These are phyloP conservation scores for Salvelinus fontinalis DNA, from an alignment of 2,113 vertebrate species.

Conservation along the genomic window DNA sequence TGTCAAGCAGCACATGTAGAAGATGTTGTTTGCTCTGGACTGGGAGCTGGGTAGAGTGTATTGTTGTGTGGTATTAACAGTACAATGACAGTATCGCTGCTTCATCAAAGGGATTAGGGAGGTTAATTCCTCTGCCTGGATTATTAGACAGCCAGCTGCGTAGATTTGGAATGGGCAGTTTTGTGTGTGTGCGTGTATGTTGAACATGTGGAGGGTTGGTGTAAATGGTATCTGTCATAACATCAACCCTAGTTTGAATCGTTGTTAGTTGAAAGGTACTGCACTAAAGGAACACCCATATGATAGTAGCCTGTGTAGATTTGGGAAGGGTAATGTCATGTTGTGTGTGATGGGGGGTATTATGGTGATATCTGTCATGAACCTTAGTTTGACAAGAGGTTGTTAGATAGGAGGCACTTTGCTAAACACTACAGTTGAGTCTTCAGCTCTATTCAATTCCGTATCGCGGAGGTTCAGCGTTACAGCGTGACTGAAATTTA, in stretches of 20 bases:
- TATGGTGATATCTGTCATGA: too few species aligned
- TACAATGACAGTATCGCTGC: conserved; percentile 71
- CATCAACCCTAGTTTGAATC: too few species aligned
- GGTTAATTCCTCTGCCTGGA: conserved; percentile 69
- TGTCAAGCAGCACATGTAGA: conserved; percentile 43
- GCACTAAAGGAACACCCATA: too few species aligned
- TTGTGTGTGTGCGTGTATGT: conserved; percentile 17
- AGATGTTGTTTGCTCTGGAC: conserved; percentile 8
- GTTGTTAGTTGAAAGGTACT: not conserved
- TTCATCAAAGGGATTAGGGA: conserved; percentile 73
- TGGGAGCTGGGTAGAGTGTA: conserved; percentile 56
- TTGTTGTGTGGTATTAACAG: conserved; percentile 64
- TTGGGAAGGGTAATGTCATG: too few species aligned
- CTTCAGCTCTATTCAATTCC: too few species aligned
- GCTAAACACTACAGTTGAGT: too few species aligned
- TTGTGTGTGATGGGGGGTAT: too few species aligned
- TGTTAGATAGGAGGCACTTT: too few species aligned
- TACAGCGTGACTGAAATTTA: too few species aligned
- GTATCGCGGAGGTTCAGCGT: too few species aligned
- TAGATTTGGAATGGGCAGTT: conserved; percentile 58
- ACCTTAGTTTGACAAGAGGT: too few species aligned
- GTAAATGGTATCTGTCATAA: not conserved
- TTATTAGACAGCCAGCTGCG: conserved; percentile 73
- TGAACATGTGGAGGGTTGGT: not conserved
- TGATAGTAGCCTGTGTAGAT: too few species aligned